Conservation (phyloP, 37 sponge, comb jelly and placozoan genomes). For the Chondrilla cf. caribensis region DNA sequence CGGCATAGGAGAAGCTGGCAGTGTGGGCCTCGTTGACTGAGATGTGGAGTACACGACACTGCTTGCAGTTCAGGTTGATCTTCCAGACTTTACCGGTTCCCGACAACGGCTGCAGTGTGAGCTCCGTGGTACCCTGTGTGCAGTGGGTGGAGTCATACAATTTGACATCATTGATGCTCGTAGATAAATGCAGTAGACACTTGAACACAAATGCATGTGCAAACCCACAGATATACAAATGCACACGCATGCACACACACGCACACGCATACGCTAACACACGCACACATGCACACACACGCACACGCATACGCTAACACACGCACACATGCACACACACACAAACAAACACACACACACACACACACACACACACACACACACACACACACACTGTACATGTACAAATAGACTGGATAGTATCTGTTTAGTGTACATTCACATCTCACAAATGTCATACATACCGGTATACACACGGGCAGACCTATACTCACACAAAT, state of each 20-base stretch:
- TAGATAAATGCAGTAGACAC: no score
- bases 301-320: conserved; percentile 12
- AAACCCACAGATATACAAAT: conserved; percentile 1
- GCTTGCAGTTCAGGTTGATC: conserved; percentile 72
- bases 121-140: conserved; percentile 61
- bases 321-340: conserved; percentile 40
- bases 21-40: conserved; percentile 40
- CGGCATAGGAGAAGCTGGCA: conserved; percentile 66
- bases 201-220: background rate
- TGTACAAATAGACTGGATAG: no score
- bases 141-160: no score
- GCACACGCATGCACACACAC: conserved; percentile 32
- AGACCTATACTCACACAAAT: conserved; percentile 40
- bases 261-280: conserved; percentile 15
- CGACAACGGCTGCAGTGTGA: conserved; percentile 58
- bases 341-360: background rate
- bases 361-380: no score
- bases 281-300: conserved; percentile 28
- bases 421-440: no score
- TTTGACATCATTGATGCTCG: no score
- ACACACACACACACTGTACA: no score
- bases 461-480: no score
- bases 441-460: background rate
- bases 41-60: conserved; percentile 64
- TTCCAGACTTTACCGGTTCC: conserved; percentile 55